Conservation (phyloP, 2,888 invertebrate species). For the Copidosoma aretas region DNA sequence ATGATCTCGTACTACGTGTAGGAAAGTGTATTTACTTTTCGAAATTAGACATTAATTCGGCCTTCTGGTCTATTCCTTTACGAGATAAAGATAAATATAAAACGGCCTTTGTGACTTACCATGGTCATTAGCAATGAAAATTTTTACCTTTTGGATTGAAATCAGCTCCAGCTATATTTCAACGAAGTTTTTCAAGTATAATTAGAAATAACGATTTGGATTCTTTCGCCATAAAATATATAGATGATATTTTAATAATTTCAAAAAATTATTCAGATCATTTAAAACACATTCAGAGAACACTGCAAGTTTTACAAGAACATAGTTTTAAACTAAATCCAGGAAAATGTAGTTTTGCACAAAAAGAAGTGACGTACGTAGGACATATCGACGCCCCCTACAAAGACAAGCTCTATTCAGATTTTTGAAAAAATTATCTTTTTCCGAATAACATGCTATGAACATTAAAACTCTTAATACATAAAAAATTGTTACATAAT, state of each 20-base stretch:
- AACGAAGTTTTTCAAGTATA: background rate
- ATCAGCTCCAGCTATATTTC: conserved; percentile 29
- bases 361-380: background rate
- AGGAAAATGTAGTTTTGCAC: background rate
- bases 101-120: conserved; percentile 41
- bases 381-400: too few species aligned
- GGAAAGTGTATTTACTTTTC: background rate
- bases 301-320: background rate
- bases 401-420: too few species aligned
- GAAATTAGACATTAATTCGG: background rate
- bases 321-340: background rate
- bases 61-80: conserved; percentile 37
- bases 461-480: too few species aligned
- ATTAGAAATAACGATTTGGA: conserved; percentile 5
- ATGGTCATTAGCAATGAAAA: conserved; percentile 41
- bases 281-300: background rate
- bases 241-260: background rate
- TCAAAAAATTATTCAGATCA: background rate
- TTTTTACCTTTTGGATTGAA: conserved; percentile 36
- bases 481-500: too few species aligned
- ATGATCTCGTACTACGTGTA: background rate
- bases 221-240: background rate
- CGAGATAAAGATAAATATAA: conserved; percentile 38
- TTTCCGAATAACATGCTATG: too few species aligned
- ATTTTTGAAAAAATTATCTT: too few species aligned